Base-by-base conservation (phyloP, 2,113 vertebrate genomes). In the Gadus chalcogrammus region DNA sequence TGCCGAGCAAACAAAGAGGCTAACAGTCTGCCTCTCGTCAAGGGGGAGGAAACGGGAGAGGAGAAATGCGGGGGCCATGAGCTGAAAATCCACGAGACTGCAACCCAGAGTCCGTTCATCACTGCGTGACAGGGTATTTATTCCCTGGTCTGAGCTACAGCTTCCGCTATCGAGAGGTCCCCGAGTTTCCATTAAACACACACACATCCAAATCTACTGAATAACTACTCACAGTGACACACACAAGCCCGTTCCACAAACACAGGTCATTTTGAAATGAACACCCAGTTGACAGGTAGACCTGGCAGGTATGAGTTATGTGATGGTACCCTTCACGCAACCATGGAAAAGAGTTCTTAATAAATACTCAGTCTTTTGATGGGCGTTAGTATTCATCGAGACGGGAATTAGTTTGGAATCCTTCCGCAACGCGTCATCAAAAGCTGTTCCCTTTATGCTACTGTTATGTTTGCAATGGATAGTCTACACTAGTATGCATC, bases 1-100 rank as follows among this genome's bases (percentile, higher is more conserved):
- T 74, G 67, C 83, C n/a, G 42, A 77, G 72, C 68, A 78, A 83
- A 83, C 68, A 79, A 65, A 80, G 75, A 31, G 59, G 22, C 69
- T 80, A 58, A 58, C 55, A 76, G 69, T 53, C 27, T 69, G 56
- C 68, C 71, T 66, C 67, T 65, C 70, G 71, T 74, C 70, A 80
- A 64, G 42, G 42, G 42, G 42, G 69, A 69, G 17, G 67, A 76
- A 63, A 56, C 42, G 58, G 5, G 58, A 69, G 27, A 15, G 79
- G 72, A 70, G 68, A 16, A 22, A 59, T 71, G 22, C 67, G 69
- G 76, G 79, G 79, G 78, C 77, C 68, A 31, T 24, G 78, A 79
- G 79, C 64, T 68, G 55, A 84, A 79, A 81, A 72, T 69, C 74
- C 74, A 80, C 31, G 65, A 56, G 65, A 22, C 9, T 64, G 17